These are phyloP conservation scores for Botrylloides violaceus DNA, from an alignment of 23 tunicate species.

Conservation along the genomic window DNA sequence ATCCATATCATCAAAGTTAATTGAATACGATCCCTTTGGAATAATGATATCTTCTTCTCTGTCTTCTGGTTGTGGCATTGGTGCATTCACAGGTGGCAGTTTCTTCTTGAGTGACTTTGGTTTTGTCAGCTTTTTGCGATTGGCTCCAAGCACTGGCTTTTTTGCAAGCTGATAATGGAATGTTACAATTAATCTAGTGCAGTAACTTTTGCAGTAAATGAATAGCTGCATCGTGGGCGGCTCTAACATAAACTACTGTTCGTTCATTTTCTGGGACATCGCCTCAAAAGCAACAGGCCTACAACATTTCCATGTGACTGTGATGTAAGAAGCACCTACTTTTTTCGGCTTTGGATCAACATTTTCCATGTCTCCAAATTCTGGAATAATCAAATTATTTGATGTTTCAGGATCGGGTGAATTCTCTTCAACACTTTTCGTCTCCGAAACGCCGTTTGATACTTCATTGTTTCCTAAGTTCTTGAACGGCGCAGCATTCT, in stretches of 20 bases:
- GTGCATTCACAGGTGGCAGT: neutral
- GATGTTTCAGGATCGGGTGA: neutral
- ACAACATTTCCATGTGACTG: no score
- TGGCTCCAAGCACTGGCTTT: constrained; percentile 11
- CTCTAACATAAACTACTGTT: no score
- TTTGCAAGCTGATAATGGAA: neutral
- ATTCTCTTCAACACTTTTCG: no score
- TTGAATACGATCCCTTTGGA: constrained; percentile 16
- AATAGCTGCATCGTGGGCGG: no score
- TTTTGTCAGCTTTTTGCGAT: neutral
- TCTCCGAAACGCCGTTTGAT: no score
- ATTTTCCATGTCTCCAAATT: constrained; percentile 7
- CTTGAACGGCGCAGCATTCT: neutral
- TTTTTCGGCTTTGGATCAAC: constrained; percentile 16
- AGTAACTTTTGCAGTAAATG: no score
- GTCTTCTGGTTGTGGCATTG: neutral
- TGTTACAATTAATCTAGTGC: no score
- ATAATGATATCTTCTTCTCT: constrained; percentile 9
- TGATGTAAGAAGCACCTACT: no score
- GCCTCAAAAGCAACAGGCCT: no score
- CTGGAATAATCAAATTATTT: neutral
- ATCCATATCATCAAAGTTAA: constrained; percentile 17
- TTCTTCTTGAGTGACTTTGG: neutral
- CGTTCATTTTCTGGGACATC: no score
- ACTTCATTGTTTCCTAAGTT: constrained; percentile 2